Conservation (phyloP, 1,140 invertebrate genomes). For the Metaphire vulgaris region DNA sequence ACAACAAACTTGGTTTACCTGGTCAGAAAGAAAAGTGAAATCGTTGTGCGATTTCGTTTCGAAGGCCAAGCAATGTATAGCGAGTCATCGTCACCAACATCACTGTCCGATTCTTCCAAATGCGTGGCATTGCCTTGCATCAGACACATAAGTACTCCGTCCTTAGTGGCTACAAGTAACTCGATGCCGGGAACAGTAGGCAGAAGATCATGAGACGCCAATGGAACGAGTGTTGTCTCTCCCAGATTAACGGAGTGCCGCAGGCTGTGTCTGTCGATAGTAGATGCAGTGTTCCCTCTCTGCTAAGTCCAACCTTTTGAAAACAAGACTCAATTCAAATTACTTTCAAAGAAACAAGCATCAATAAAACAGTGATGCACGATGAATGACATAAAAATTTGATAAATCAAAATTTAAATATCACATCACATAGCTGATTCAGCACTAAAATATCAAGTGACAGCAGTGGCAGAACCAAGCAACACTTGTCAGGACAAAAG, state of each 20-base stretch:
- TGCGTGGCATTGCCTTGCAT: conserved; percentile 28
- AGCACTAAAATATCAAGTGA: no score
- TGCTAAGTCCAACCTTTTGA: conserved; percentile 38
- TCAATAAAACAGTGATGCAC: no score
- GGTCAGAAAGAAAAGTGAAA: conserved; percentile 28
- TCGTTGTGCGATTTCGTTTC: conserved; percentile 19
- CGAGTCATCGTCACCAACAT: conserved; percentile 19
- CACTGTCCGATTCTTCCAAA: conserved; percentile 21
- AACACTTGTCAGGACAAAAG: no score
- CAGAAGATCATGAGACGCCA: conserved; percentile 41
- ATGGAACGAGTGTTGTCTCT: conserved; percentile 44
- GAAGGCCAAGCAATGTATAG: conserved; percentile 30
- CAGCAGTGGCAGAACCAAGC: no score
- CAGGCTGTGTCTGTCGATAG: conserved; percentile 40
- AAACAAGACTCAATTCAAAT: conserved; percentile 13
- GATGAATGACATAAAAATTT: no score
- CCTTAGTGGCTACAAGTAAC: conserved; percentile 42
- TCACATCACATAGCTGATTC: no score
- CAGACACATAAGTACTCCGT: conserved; percentile 45
- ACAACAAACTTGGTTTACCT: conserved; percentile 33
- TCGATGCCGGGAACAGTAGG: conserved; percentile 37
- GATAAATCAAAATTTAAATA: no score
- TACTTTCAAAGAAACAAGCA: conserved; percentile 36
- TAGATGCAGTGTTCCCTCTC: conserved; percentile 42
- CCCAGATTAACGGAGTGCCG: conserved; percentile 37